A percentile compares a stretch with the other conserved stretches of the same genome.
phyloP scores from a whole-genome alignment of 2,113 vertebrate genomes.

The Xyliphius kryptos region DNA sequence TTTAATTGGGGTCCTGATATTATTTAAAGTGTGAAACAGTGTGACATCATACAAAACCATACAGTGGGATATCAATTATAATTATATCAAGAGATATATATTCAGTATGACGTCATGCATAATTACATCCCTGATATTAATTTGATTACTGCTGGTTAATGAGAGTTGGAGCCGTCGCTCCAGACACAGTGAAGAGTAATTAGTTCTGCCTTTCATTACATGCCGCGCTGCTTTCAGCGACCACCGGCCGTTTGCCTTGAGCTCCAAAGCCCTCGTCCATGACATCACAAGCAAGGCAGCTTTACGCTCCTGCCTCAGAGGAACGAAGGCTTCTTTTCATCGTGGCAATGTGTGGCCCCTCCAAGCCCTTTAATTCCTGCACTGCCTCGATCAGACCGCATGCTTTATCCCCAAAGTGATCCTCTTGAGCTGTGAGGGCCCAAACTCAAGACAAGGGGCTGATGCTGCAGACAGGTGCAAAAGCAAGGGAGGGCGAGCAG shows the following conservation, averaged over 20 bases:
- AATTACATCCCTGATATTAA: background rate
- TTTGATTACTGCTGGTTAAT: background rate
- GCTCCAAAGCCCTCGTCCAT: slow-evolving; percentile 18
- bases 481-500: slow-evolving; percentile 50
- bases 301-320: slow-evolving; percentile 16
- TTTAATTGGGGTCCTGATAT: too few relatives aligned
- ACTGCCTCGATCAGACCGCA: slow-evolving; percentile 21
- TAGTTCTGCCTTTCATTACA: slow-evolving; percentile 17
- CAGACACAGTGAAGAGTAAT: background rate
- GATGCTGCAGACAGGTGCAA: slow-evolving; percentile 67
- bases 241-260: slow-evolving; percentile 17
- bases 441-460: slow-evolving; percentile 66
- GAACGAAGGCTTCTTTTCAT: slow-evolving; percentile 4
- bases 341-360: slow-evolving; percentile 8
- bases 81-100: too few relatives aligned
- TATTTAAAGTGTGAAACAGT: too few relatives aligned
- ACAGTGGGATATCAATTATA: too few relatives aligned
- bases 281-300: slow-evolving; percentile 27
- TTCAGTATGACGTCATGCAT: background rate
- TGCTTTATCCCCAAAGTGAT: slow-evolving; percentile 45
- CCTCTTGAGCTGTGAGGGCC: slow-evolving; percentile 52
- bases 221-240: background rate
- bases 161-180: background rate
- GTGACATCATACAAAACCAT: too few relatives aligned
- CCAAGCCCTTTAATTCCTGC: slow-evolving; percentile 9